Conservation (phyloP, 1,140 invertebrate genomes). For the Calliopsis andreniformis region DNA sequence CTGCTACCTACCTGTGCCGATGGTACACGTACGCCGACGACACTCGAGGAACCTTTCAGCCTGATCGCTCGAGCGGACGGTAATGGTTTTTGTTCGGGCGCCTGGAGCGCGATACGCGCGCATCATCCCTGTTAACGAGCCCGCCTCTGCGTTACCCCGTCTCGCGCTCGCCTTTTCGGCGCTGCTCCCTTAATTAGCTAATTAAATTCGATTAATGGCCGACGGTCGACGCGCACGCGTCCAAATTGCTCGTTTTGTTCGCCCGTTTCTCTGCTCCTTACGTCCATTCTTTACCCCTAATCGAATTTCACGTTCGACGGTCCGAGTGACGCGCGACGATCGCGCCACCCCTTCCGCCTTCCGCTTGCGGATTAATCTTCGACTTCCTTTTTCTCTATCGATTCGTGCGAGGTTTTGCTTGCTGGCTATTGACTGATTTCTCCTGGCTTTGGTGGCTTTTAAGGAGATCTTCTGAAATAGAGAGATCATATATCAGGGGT, state of each 20-base stretch:
- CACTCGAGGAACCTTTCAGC: conserved; percentile 70
- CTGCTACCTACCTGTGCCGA: conserved; percentile 21
- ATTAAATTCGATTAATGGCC: conserved; percentile 67
- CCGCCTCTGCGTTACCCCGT: conserved; percentile 39
- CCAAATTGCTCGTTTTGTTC: conserved; percentile 66
- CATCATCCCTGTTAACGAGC: conserved; percentile 48
- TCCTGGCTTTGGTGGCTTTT: no score
- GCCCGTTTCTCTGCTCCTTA: conserved; percentile 48
- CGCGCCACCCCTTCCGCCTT: not conserved
- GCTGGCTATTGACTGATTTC: no score
- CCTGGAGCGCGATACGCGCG: conserved; percentile 51
- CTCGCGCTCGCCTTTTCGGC: conserved; percentile 47
- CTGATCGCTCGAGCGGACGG: conserved; percentile 62
- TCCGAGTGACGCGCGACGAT: not conserved
- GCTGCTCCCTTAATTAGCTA: conserved; percentile 66
- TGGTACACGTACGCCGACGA: conserved; percentile 23
- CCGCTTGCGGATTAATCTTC: not conserved
- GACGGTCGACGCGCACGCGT: conserved; percentile 42
- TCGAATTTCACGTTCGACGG: conserved; percentile 43
- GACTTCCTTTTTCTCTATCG: no score
- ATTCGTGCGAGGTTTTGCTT: no score
- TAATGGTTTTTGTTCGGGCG: conserved; percentile 73
- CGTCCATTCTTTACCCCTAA: conserved; percentile 52
- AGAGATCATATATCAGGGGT: no score
- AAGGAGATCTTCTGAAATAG: no score